Conservation (phyloP, 2,888 invertebrate species). For the Hydropsyche betteni region DNA sequence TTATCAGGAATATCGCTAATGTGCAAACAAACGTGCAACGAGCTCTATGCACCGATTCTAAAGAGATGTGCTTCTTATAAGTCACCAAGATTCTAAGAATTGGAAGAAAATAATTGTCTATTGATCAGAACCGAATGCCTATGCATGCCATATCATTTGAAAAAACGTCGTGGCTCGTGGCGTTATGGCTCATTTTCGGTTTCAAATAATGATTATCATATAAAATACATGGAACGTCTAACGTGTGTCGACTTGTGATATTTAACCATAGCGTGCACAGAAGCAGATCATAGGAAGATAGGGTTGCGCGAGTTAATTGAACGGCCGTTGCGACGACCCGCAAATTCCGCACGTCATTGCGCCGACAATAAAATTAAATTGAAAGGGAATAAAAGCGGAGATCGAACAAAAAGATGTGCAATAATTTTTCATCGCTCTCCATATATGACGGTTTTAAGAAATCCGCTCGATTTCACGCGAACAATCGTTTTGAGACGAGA, state of each 20-base stretch:
- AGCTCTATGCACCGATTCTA: constrained; percentile 1
- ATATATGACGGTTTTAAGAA: constrained; percentile 8
- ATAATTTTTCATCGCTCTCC: neutral
- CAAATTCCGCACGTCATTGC: constrained; percentile 21
- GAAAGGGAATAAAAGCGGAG: no score
- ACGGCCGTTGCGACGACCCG: neutral
- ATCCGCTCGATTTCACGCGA: neutral
- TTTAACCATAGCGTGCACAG: constrained; percentile 15
- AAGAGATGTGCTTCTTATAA: neutral
- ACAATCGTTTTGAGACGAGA: constrained; percentile 17
- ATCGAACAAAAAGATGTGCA: no score
- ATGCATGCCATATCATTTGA: no score
- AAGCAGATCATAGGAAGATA: constrained; percentile 12
- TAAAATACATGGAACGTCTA: no score
- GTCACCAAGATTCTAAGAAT: no score
- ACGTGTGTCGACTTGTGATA: neutral
- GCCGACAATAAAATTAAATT: neutral
- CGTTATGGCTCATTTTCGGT: no score
- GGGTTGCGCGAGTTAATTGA: constrained; percentile 12
- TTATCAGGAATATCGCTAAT: constrained; percentile 42
- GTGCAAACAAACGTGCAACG: constrained; percentile 21
- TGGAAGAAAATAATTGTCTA: no score
- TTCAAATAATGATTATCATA: no score
- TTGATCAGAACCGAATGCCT: no score
- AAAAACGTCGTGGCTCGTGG: no score